Base-by-base conservation (phyloP, 2,888 invertebrate genomes). In the Calliphora vomitoria region DNA sequence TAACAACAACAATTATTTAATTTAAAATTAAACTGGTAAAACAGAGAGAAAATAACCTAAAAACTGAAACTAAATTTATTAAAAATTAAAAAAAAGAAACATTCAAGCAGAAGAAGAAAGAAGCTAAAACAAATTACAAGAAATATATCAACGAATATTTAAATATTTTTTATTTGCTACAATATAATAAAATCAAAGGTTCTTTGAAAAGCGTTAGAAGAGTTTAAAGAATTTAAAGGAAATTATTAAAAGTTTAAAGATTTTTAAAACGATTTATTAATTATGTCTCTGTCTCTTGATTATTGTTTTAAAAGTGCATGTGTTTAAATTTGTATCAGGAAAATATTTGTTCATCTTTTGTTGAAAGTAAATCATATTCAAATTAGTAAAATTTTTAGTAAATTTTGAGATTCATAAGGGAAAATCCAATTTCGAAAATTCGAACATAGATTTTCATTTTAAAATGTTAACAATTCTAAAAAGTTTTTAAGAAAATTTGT, bases 101-200 rank as follows among this genome's bases (percentile, higher is more conserved):
- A 50, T 41, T 71, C 35, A 41, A 81, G 2, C 58, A 72, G 5
- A 80, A 87, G 53, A 85, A 75, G 74, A 84, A 69, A 18, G 20
- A 58, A 76, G 62, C 4, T 10, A 35, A 53, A 75, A 68, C 66
- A 85, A 76, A 75, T 74, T 69, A 62, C 62, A 68, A 74, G 62
- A 85, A 85, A 79, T 81, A 62, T 75, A 81, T 81, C 85, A 85
- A 85, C 85, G 85, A 85, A 85, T 76, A 85, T 64, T 53, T 41
- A 71, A 76, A 80, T 62, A 18, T 55, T 6, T 71, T 13, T 41
- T 82, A 74, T 74, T 82, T 31, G 18, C 55, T n/a, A 44, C 13
- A 10, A 20, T 3, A 11, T 20, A 20, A 60, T 13, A 31, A 31
- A 44, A 20, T 44, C 8, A 53, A 18, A 66, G 74, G 6, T 11